Percentiles rank a stretch among this genome's conserved stretches.
phyloP scores from a whole-genome alignment of 2,113 vertebrate species.

The Myanophis thanlyinensis region DNA sequence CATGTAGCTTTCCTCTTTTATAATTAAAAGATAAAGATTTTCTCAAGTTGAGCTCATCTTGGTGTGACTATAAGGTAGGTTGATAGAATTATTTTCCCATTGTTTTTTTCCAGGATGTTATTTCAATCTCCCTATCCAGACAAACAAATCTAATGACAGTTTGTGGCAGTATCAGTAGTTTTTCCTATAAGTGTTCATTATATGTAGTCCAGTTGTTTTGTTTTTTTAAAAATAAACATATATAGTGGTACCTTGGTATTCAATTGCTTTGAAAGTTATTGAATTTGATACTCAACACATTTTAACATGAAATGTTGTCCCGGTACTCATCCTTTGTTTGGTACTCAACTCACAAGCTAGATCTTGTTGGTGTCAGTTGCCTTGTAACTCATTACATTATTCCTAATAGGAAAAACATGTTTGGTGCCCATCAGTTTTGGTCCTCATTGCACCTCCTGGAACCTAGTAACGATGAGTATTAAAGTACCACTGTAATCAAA shows the following conservation, averaged over 20 bases:
- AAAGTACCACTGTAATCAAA: not conserved
- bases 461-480: not conserved
- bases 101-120: not conserved
- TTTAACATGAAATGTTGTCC: not conserved
- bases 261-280: not conserved
- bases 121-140: not conserved
- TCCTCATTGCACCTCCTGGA: not conserved
- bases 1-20: not conserved
- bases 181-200: not conserved
- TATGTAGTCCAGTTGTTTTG: not conserved
- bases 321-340: not conserved
- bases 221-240: not conserved
- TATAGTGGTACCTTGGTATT: not conserved
- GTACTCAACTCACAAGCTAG: no score
- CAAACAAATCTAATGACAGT: not conserved
- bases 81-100: not conserved
- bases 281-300: not conserved
- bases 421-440: not conserved
- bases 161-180: not conserved
- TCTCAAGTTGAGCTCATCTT: not conserved
- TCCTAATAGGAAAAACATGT: not conserved
- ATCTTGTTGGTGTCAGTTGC: not conserved
- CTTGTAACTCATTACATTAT: not conserved
- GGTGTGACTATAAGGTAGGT: not conserved
- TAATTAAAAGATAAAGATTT: not conserved